Evolutionary conservation across 2,888 invertebrate genomes (phyloP).

Genomic region (Ptychoptera albimana): DNA sequence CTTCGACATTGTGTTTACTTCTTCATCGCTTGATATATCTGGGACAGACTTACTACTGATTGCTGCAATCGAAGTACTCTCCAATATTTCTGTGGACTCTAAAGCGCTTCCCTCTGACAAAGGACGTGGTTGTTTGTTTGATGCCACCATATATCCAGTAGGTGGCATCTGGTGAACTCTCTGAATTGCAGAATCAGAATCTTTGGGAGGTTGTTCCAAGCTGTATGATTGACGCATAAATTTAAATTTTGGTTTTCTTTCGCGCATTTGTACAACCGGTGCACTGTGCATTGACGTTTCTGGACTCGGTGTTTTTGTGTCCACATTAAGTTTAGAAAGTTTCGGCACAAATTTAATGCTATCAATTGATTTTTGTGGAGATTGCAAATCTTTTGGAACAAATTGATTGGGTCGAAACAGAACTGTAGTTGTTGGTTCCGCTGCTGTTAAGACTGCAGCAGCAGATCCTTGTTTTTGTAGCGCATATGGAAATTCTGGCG

Average conservation of each 20-base stretch:
- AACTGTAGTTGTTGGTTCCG: slow-evolving; percentile 11
- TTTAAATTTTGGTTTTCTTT: slow-evolving; percentile 12
- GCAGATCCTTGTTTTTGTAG: slow-evolving; percentile 34
- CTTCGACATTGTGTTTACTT: too few relatives aligned
- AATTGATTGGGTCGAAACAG: slow-evolving; percentile 26
- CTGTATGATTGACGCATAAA: slow-evolving; percentile 13
- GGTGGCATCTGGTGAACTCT: too few relatives aligned
- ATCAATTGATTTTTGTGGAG: neutral
- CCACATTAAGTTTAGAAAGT: neutral
- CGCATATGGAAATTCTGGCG: slow-evolving; percentile 17
- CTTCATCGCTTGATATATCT: too few relatives aligned
- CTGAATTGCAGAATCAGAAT: too few relatives aligned
- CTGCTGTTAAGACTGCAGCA: slow-evolving; percentile 22
- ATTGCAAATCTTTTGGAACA: slow-evolving; percentile 17
- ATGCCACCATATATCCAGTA: neutral
- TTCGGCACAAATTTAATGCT: neutral
- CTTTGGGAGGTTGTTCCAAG: slow-evolving; percentile 8
- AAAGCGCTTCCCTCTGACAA: too few relatives aligned
- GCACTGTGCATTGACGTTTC: neutral
- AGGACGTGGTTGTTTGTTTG: neutral
- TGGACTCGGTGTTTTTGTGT: slow-evolving; percentile 9
- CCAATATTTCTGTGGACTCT: too few relatives aligned
- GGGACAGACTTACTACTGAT: neutral
- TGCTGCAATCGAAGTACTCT: neutral
- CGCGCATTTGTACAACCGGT: slow-evolving; percentile 12